Evolutionary conservation across 2,113 vertebrate genomes (phyloP), one percentile per base, ranked within the genome.

Genomic region (Microcebus griseorufus): DNA sequence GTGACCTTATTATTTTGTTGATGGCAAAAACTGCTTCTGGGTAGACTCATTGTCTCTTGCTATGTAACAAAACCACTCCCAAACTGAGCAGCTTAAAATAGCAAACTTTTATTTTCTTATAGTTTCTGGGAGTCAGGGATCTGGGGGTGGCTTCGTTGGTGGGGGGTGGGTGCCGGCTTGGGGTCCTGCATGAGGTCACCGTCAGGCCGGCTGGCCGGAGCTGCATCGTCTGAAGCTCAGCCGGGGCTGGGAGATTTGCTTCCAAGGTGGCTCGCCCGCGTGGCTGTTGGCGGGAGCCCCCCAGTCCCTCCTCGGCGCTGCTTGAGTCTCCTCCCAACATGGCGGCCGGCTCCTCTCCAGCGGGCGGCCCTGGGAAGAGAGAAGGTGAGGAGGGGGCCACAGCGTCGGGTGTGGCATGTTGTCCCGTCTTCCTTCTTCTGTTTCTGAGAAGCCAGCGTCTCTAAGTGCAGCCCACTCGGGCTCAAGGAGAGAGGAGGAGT

Each of bases 261-360:
- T 39, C 67, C n/a, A 20, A 58, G 67, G 25, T 10, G 1, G 48
- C n/a, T 32, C 5, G 8, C n/a, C 13, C n/a, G 20, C 13, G 1
- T 18, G 55, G 39, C 22, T 51, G 6, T 27, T 8, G 39, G n/a
- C 3, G 17, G 23, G 58, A 86, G 78, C 14, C 51, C 70, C 70
- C 86, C 29, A 4, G 39, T 10, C 45, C 7, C 58, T 70, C 48
- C 17, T 0, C 2, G 18, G 55, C 0, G 0, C 16, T 39, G 11
- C 20, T 45, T 17, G 34, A 55, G 55, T 9, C 5, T n/a, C 12
- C 20, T 34, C 23, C 55, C 53, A 16, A 13, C 27, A 27, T 3
- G 6, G 4, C 25, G 5, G 42, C 58, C 5, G 18, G n/a, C 6
- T 64, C 37, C 18, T 12, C 10, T 37, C 34, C 1, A 2, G 39